A percentile compares a stretch with the other conserved stretches of the same genome.
Conservation (phyloP, 2,113 vertebrate genomes). For the Alces alces region DNA sequence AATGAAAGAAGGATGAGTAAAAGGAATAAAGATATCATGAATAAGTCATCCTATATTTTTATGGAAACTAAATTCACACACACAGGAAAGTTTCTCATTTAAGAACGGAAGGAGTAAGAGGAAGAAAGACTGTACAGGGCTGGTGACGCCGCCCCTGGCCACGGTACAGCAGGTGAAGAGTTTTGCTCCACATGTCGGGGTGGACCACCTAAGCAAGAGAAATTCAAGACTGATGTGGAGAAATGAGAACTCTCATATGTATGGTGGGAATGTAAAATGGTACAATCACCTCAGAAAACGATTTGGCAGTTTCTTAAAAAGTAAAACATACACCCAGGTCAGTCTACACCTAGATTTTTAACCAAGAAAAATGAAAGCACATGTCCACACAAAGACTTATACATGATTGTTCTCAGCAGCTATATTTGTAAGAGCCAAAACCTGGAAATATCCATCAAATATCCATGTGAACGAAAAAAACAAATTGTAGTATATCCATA, state of each 20-base stretch:
- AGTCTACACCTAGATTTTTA: not conserved
- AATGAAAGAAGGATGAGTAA: not conserved
- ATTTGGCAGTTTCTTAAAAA: not conserved
- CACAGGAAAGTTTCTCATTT: not conserved
- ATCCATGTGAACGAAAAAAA: not conserved
- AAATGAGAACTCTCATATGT: accelerated
- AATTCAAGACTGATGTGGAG: not conserved
- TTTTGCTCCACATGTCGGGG: not conserved
- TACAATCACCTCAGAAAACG: not conserved
- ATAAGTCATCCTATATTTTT: not conserved
- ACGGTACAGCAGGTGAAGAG: accelerated
- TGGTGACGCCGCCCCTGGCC: not conserved
- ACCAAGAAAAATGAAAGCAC: not conserved
- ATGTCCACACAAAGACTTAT: not conserved
- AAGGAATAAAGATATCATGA: not conserved
- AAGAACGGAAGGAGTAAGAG: not conserved
- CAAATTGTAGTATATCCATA: accelerated
- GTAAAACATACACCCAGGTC: not conserved
- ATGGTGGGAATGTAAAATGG: not conserved
- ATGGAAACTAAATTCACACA: not conserved
- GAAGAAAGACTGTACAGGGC: not conserved
- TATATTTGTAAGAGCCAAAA: not conserved
- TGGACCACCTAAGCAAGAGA: not conserved
- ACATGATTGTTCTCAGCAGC: not conserved
- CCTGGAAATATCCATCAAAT: not conserved